Evolutionary conservation across 2,888 invertebrate genomes (phyloP).

Genomic region (Apomyelois bistriatella): DNA sequence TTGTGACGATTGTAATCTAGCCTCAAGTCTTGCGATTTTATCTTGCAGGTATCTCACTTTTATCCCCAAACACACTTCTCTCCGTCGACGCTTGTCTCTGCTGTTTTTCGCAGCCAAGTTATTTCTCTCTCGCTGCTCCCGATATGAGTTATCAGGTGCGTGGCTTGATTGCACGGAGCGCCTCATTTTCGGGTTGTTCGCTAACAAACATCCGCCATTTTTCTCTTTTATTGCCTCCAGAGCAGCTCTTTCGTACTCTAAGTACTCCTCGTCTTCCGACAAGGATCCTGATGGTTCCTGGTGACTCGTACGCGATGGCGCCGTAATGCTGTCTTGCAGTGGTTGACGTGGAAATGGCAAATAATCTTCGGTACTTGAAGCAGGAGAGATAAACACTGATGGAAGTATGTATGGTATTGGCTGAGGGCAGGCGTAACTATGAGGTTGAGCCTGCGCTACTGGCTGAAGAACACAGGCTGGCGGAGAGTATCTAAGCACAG

Average conservation of each 20-base stretch:
- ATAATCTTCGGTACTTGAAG: too few relatives aligned
- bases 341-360: too few relatives aligned
- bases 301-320: too few relatives aligned
- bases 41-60: neutral
- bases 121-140: constrained; percentile 93
- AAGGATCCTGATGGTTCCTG: constrained; percentile 18
- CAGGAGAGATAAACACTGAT: too few relatives aligned
- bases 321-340: too few relatives aligned
- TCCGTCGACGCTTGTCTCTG: neutral
- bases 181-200: constrained; percentile 85
- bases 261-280: constrained; percentile 79
- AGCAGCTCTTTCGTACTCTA: constrained; percentile 84
- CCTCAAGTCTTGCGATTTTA: neutral
- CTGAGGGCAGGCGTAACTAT: too few relatives aligned
- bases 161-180: constrained; percentile 51
- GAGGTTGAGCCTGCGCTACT: too few relatives aligned
- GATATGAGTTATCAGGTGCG: constrained; percentile 87
- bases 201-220: constrained; percentile 74
- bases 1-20: too few relatives aligned
- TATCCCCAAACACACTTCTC: neutral
- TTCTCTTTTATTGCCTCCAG: constrained; percentile 82
- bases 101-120: neutral
- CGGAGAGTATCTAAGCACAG: too few relatives aligned
- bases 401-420: too few relatives aligned
- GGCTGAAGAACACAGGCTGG: too few relatives aligned